A percentile compares a stretch with the other conserved stretches of the same genome.
phyloP scores from a whole-genome alignment of 2,888 invertebrate species.

The Drosophila crucigera region DNA sequence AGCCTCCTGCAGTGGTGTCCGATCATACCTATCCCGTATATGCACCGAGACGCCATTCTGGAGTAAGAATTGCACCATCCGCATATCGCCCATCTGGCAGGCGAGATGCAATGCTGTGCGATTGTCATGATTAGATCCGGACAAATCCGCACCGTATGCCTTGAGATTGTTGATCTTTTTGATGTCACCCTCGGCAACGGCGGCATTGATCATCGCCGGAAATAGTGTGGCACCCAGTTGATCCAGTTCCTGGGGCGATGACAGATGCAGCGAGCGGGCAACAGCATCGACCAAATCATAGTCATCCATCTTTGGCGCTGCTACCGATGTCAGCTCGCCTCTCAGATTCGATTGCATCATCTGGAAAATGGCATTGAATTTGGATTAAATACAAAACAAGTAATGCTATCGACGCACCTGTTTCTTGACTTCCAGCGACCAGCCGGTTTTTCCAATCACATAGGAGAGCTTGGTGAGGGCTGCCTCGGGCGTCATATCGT shows the following conservation, averaged over 20 bases:
- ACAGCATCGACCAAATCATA: conserved; percentile 88
- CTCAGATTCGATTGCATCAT: conserved; percentile 92
- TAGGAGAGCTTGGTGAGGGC: conserved; percentile 96
- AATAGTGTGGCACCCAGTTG: conserved; percentile 88
- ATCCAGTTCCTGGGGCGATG: conserved; percentile 87
- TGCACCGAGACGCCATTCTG: conserved; percentile 94
- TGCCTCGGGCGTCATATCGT: conserved; percentile 92
- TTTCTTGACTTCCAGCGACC: conserved; percentile 88
- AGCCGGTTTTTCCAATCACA: conserved; percentile 92
- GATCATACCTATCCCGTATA: conserved; percentile 89
- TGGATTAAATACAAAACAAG: neutral
- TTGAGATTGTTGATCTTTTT: conserved; percentile 85
- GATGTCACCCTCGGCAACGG: conserved; percentile 87
- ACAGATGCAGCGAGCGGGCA: conserved; percentile 87
- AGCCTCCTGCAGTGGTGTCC: conserved; percentile 90
- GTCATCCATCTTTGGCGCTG: conserved; percentile 83
- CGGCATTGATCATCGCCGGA: conserved; percentile 89
- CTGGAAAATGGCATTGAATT: conserved; percentile 82
- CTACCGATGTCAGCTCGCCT: conserved; percentile 90
- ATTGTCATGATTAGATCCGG: conserved; percentile 90
- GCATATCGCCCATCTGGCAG: conserved; percentile 89
- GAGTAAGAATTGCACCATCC: conserved; percentile 90
- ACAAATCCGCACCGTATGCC: conserved; percentile 90
- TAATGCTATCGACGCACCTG: conserved; percentile 85
- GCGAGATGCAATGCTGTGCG: conserved; percentile 94